Evolutionary conservation across 2,113 vertebrate species (phyloP).

Genomic region (Coptodon bakossiorum): DNA sequence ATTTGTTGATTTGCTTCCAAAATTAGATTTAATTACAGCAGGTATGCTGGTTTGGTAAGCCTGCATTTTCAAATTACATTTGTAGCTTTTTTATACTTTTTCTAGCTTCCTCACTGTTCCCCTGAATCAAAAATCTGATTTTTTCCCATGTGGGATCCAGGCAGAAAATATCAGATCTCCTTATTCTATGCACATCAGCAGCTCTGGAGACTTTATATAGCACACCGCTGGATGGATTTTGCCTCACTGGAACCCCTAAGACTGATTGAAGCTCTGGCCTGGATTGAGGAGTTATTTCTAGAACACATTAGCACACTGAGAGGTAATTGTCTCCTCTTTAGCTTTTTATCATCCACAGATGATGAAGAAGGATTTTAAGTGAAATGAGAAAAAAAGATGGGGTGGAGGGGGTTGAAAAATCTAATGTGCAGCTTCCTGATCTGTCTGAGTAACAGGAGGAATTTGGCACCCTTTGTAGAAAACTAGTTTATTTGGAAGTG

Average conservation of each 20-base stretch:
- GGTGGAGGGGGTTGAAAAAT: neutral
- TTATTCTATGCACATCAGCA: neutral
- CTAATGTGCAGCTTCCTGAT: neutral
- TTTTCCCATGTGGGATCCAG: neutral
- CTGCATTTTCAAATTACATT: neutral
- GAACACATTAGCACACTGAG: constrained; percentile 49
- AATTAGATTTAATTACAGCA: neutral
- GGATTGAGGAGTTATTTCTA: constrained; percentile 67
- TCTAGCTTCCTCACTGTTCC: neutral
- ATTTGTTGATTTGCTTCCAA: neutral
- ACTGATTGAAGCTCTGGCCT: constrained; percentile 59
- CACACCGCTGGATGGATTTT: constrained; percentile 12
- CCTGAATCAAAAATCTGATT: neutral
- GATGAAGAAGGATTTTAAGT: constrained; percentile 24
- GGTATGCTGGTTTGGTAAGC: neutral
- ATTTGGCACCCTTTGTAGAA: neutral
- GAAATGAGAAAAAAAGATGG: neutral
- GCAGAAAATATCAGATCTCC: neutral
- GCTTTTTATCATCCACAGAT: constrained; percentile 47
- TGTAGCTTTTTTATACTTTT: neutral
- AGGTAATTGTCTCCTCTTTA: constrained; percentile 65
- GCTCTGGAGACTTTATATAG: constrained; percentile 11
- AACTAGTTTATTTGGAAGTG: constrained; percentile 5
- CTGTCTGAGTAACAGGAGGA: neutral
- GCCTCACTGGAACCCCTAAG: constrained; percentile 41